These are phyloP conservation scores for Styela plicata DNA, from an alignment of 23 tunicate genomes.

Conservation along the genomic window DNA sequence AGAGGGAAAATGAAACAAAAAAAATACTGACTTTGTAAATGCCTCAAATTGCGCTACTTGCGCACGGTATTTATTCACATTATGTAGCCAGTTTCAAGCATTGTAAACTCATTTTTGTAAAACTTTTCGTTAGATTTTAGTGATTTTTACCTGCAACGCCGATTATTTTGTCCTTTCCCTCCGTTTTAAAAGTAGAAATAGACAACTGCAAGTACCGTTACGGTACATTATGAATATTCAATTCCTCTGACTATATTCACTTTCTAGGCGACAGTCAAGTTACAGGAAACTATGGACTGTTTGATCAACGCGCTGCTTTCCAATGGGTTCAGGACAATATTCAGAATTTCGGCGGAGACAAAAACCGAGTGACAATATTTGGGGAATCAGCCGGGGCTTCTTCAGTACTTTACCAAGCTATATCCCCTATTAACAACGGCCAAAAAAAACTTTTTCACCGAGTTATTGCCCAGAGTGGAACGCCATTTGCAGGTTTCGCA, in stretches of 20 bases:
- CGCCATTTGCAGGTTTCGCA: conserved; percentile 2
- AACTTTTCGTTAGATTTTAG: too few species aligned
- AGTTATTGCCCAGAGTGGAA: conserved; percentile 18
- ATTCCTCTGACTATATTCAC: neutral
- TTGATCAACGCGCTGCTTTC: conserved; percentile 63
- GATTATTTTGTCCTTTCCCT: too few species aligned
- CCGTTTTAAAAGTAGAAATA: too few species aligned
- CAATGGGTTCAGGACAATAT: conserved; percentile 66
- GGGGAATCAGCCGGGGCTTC: conserved; percentile 79
- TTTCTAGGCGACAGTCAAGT: conserved; percentile 18
- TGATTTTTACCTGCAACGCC: too few species aligned
- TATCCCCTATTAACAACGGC: conserved; percentile 17
- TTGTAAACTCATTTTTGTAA: too few species aligned
- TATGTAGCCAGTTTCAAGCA: too few species aligned
- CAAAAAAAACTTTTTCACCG: conserved; percentile 13
- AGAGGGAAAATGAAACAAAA: too few species aligned
- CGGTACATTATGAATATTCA: too few species aligned
- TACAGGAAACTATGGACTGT: conserved; percentile 60
- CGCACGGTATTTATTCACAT: too few species aligned
- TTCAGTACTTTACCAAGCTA: conserved; percentile 42
- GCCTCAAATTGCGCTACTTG: too few species aligned
- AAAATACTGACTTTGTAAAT: too few species aligned
- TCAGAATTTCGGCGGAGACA: conserved; percentile 68
- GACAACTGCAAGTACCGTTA: too few species aligned
- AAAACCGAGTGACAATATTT: conserved; percentile 50